phyloP scores from a whole-genome alignment of 2,888 invertebrate genomes.

The Tetranychus piercei region DNA sequence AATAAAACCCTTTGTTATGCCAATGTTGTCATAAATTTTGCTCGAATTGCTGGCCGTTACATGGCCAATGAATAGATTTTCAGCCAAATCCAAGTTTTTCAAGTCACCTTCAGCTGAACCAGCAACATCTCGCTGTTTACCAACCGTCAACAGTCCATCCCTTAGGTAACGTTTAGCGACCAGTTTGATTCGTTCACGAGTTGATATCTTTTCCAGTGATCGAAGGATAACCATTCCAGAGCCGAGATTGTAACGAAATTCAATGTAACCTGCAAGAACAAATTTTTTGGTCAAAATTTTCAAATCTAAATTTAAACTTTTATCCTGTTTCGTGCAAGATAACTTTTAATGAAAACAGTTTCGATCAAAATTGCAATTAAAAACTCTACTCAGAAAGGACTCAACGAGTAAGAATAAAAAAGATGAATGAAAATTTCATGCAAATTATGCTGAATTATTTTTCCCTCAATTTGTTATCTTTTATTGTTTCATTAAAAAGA shows the following conservation, averaged over 20 bases:
- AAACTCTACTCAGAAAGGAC: no score
- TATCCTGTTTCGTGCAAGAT: no score
- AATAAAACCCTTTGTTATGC: slow-evolving; percentile 56
- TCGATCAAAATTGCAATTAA: no score
- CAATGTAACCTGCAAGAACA: slow-evolving; percentile 41
- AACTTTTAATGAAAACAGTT: no score
- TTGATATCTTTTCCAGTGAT: slow-evolving; percentile 49
- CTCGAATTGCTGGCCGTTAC: slow-evolving; percentile 38
- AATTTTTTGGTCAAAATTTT: no score
- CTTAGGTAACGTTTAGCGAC: slow-evolving; percentile 46
- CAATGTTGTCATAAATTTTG: slow-evolving; percentile 59
- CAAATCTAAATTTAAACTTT: no score
- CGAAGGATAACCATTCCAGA: slow-evolving; percentile 56
- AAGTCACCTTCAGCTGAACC: slow-evolving; percentile 60
- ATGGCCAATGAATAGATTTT: slow-evolving; percentile 60
- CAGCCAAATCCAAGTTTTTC: slow-evolving; percentile 58
- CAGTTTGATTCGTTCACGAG: not conserved
- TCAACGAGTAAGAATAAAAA: not conserved
- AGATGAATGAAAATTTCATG: not conserved
- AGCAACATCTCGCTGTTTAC: slow-evolving; percentile 56
- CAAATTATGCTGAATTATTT: not conserved
- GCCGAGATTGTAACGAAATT: slow-evolving; percentile 53
- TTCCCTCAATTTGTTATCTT: not conserved
- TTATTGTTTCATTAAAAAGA: no score
- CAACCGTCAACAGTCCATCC: slow-evolving; percentile 61